Evolutionary conservation across 92 coral and sea anemone genomes (phyloP).

Genomic region (Plumapathes pennacea): DNA sequence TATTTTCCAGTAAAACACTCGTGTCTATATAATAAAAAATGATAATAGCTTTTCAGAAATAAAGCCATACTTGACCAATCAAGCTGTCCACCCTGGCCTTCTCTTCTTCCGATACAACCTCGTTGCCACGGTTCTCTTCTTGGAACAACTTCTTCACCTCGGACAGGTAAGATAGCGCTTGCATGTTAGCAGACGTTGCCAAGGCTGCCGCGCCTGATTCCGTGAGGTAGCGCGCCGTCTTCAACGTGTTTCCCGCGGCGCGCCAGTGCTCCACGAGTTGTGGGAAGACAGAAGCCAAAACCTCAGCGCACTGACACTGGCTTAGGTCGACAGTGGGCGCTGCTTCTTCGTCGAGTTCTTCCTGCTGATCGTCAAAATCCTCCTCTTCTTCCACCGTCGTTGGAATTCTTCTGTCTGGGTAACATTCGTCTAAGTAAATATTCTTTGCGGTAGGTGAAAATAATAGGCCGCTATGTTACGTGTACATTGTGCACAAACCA

Average conservation of each 20-base stretch:
- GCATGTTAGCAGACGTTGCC: constrained; percentile 94
- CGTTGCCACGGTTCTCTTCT: constrained; percentile 44
- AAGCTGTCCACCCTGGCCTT: constrained; percentile 90
- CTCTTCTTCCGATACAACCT: constrained; percentile 73
- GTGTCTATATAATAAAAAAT: neutral
- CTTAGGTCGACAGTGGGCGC: constrained; percentile 59
- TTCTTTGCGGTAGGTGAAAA: too few relatives aligned
- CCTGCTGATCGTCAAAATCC: constrained; percentile 2
- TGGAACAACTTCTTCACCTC: constrained; percentile 72
- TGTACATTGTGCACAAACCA: too few relatives aligned
- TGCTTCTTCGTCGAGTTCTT: constrained; percentile 12
- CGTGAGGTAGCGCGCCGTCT: constrained; percentile 76
- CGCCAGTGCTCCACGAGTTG: constrained; percentile 98
- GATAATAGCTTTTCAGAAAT: neutral
- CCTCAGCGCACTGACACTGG: constrained; percentile 88
- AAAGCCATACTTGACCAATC: constrained; percentile 79
- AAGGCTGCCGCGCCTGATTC: constrained; percentile 99
- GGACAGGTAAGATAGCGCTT: constrained; percentile 79
- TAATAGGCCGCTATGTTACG: too few relatives aligned
- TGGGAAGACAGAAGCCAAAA: constrained; percentile 92
- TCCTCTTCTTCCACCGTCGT: constrained; percentile 9
- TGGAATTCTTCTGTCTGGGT: neutral
- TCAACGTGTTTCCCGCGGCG: constrained; percentile 90
- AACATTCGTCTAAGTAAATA: too few relatives aligned
- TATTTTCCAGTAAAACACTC: neutral